Evolutionary conservation across 2,888 invertebrate genomes (phyloP), one percentile per base, ranked within the genome.

Genomic region (Microplitis manilae): DNA sequence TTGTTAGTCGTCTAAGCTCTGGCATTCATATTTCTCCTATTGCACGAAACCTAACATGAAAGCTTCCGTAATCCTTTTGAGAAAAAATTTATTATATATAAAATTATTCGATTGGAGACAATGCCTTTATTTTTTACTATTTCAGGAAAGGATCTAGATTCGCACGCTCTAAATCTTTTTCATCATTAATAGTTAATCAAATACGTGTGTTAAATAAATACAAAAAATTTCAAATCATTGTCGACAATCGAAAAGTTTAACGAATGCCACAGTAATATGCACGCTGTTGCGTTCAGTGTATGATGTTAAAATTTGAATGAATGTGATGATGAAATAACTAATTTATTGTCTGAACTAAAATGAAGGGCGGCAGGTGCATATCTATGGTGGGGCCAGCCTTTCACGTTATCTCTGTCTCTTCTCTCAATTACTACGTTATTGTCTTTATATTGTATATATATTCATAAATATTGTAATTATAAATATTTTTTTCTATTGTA

Each of bases 401-500:
- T 84, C 86, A 86, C 86, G 86, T 86, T 80, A 68, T 79, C 75
- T 80, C 79, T 80, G 74, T 79, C 67, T 79, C 76, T 77, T 70
- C 73, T 77, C 30, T 80, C 76, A 86, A 86, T 88, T 88, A 86
- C 87, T 88, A 89, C 87, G 85, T 87, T 88, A 87, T 85, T 88
- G 87, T 87, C 89, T 89, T 87, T 89, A 88, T 79, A 74, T 77
- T 77, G 84, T 84, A 82, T 87, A 83, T 82, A 84, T 83, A 84
- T 84, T 83, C 84, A 85, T 85, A 86, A 85, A 85, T 75, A 81
- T 82, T 81, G 76, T 75, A 81, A 80, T 82, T 81, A 82, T 81
- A 81, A 81, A 79, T 81, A 81, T 82, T 83, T 84, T 83, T 83
- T 81, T 30, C 80, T 81, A 81, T 81, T 83, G 80, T 68, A 77